Evolutionary conservation across 2,888 invertebrate species (phyloP), one percentile per base, ranked within the genome.

Genomic region (Alviniconcha strummeri): DNA sequence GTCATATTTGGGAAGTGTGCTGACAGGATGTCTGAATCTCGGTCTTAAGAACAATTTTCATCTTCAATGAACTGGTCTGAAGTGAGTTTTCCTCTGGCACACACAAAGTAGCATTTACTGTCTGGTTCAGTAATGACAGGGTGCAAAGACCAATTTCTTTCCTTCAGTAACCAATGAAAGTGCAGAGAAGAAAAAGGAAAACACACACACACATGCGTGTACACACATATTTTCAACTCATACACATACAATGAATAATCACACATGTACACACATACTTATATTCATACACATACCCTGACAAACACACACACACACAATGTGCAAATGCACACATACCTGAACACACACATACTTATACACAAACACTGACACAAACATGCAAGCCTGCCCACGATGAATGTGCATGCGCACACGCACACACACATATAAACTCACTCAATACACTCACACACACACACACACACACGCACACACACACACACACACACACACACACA

Each of bases 401-500:
- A 11, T 19, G 19, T 56, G 11, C 17, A 2, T 78, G 19, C 56
- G 64, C 36, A 79, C 64, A 36, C 54, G 11, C 64, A 8, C 54
- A 79, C 55, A 55, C 52, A 75, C 74, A 75, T 6, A 55, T 5
- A 55, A 54, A 75, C 55, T 54, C 75, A 55, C 55, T 54, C 75
- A 75, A 54, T 52, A 55, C 75, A 55, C 55, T 8, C 54, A 75
- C 54, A 7, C 74, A 75, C 55, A 55, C 55, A 75, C 54, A 75
- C 75, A 75, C 75, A 75, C 55, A 54, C 54, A 75, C 72, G 13
- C 36, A 4, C 72, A 36, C 36, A 75, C 74, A 75, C 8, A 52
- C 54, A 74, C 74, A 74, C 52, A 74, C 74, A 74, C 52, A 13
- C 74, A 74, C 52, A 52, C 54, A 74, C 74, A 52, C 54, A 54